These are phyloP conservation scores for Capromys pilorides DNA, from an alignment of 2,797 vertebrate genomes.

Conservation along the genomic window DNA sequence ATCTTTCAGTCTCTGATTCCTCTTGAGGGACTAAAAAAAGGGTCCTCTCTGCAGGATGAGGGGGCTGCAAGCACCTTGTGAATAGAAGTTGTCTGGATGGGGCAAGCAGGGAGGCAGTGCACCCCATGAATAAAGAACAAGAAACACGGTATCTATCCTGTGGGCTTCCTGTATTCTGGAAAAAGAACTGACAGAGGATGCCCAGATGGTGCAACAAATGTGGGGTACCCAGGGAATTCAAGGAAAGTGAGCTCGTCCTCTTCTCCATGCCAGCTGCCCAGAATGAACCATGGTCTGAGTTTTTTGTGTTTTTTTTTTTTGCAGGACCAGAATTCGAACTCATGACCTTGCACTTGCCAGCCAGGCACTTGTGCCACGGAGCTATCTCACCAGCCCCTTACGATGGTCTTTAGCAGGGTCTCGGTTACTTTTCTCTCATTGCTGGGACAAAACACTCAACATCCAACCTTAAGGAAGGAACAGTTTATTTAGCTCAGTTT, in stretches of 20 bases:
- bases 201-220: not conserved
- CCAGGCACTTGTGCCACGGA: too few species aligned
- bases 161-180: not conserved
- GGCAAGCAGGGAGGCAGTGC: not conserved
- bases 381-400: too few species aligned
- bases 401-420: too few species aligned
- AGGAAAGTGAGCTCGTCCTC: not conserved
- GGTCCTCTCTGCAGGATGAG: fast-evolving
- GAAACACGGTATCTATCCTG: not conserved
- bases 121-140: not conserved
- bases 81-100: not conserved
- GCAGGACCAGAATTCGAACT: too few species aligned
- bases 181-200: not conserved
- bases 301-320: too few species aligned
- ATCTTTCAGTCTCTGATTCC: not conserved
- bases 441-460: too few species aligned
- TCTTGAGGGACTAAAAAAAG: not conserved
- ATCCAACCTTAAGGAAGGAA: too few species aligned
- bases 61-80: not conserved
- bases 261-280: not conserved
- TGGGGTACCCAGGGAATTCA: not conserved
- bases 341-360: too few species aligned
- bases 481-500: too few species aligned
- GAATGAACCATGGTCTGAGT: not conserved
- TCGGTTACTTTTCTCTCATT: too few species aligned